phyloP scores from a whole-genome alignment of 1,140 invertebrate genomes.

The Leptopilina boulardi region DNA sequence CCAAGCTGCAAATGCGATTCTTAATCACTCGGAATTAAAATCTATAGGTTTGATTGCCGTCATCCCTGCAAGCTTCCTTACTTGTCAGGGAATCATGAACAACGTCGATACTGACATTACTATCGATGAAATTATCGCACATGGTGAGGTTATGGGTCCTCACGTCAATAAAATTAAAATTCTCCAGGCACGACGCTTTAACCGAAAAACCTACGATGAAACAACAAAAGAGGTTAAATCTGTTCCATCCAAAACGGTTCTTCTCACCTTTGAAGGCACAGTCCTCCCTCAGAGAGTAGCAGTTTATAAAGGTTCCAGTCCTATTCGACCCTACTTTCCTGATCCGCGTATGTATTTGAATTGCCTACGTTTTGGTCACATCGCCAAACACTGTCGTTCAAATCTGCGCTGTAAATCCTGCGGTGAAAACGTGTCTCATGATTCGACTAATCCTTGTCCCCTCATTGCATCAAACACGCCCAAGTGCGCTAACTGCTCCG shows the following conservation, averaged over 20 bases:
- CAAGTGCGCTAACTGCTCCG: background rate
- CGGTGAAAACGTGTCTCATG: background rate
- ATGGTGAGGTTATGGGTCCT: background rate
- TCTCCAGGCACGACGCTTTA: too few relatives aligned
- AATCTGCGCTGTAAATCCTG: background rate
- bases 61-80: background rate
- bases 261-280: background rate
- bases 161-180: too few relatives aligned
- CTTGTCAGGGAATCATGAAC: too few relatives aligned
- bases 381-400: background rate
- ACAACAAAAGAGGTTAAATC: background rate
- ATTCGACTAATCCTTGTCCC: background rate
- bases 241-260: background rate
- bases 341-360: background rate
- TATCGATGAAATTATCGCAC: background rate
- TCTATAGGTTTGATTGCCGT: background rate
- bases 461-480: background rate
- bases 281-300: background rate
- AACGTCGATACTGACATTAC: background rate
- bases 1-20: too few relatives aligned
- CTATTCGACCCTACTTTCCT: background rate
- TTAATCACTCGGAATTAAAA: background rate
- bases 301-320: background rate
- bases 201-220: background rate
- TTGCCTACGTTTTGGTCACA: background rate